Base-by-base conservation (phyloP, 2,797 vertebrate genomes). In the Phaenicophaeus curvirostris region DNA sequence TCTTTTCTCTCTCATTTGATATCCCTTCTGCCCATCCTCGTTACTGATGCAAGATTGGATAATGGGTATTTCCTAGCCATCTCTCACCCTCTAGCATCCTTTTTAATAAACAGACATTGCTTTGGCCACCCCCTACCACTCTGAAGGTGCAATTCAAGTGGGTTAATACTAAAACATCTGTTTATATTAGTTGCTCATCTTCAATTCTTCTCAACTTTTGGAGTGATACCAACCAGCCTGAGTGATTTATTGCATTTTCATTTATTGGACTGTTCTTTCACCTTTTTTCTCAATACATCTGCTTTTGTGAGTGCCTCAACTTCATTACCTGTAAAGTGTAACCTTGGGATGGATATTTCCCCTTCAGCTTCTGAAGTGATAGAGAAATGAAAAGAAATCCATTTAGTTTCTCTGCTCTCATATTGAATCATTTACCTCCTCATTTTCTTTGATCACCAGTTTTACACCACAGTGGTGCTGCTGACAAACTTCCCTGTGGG, bases 331-430 rank as follows among this genome's bases (percentile, higher is more conserved):
- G 39, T 66, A 35, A 92, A 89, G 44, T 80, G 62, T 95, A 90
- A 95, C 93, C 90, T 93, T 95, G 92, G 82, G 87, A 87, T 93
- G 90, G 78, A 75, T 95, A 87, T 95, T 95, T 91, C 90, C 42
- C 75, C 65, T 94, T 94, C 90, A 87, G 84, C 85, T 89, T 94
- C 89, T 78, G 58, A 92, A 95, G 54, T 39, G 68, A 83, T 76
- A 91, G 63, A 85, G 55, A 87, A 84, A 91, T 85, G 20, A 87
- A 90, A 82, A 91, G 62, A 93, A 93, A 84, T 90, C 54, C 3
- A n/a, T 86, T 93, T 94, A 30, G n/a, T 67, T 90, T 62, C 50
- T 80, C 42, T 72, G 33, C 72, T 80, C 42, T 62, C 5, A 5
- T 54, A 72, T 41, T 33, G 74, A 92, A 74, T 74, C 31, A 51